phyloP scores from a whole-genome alignment of 1,140 invertebrate genomes.

The Ceratoteleas bidentatus region DNA sequence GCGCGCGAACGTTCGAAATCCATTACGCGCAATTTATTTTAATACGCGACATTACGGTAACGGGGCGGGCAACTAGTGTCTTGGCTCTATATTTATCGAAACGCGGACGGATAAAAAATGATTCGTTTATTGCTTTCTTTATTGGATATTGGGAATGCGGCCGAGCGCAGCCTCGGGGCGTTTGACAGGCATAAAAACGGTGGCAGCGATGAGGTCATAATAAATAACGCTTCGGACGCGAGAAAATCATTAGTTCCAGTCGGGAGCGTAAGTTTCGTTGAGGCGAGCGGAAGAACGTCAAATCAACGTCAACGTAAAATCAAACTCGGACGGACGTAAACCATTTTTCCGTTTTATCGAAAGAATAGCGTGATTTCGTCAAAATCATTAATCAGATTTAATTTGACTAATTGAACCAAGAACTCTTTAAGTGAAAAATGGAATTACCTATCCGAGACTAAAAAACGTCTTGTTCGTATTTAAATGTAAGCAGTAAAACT shows the following conservation, averaged over 20 bases:
- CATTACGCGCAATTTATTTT: conserved; percentile 20
- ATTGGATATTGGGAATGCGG: conserved; percentile 60
- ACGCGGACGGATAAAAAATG: conserved; percentile 53
- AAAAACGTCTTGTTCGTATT: too few relatives aligned
- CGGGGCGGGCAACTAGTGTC: conserved; percentile 8
- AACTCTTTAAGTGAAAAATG: too few relatives aligned
- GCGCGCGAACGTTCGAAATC: too few relatives aligned
- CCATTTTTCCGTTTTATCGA: too few relatives aligned
- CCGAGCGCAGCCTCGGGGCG: conserved; percentile 37
- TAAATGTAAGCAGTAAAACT: too few relatives aligned
- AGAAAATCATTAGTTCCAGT: conserved; percentile 61
- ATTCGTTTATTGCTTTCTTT: conserved; percentile 65
- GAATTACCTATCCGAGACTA: too few relatives aligned
- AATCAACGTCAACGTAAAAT: conserved; percentile 5
- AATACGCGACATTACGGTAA: conserved; percentile 27
- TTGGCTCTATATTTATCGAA: conserved; percentile 59
- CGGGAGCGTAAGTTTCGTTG: conserved; percentile 37
- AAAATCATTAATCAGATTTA: too few relatives aligned
- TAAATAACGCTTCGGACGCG: conserved; percentile 58
- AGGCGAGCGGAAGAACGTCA: conserved; percentile 19
- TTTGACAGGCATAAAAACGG: conserved; percentile 61
- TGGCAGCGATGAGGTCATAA: conserved; percentile 44
- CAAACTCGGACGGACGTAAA: not conserved
- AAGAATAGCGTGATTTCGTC: too few relatives aligned
- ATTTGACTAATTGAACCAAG: too few relatives aligned